A percentile compares a stretch with the other conserved stretches of the same genome.
These are phyloP conservation scores for Cydia pomonella DNA, from an alignment of 1,140 invertebrate genomes.

Conservation along the genomic window DNA sequence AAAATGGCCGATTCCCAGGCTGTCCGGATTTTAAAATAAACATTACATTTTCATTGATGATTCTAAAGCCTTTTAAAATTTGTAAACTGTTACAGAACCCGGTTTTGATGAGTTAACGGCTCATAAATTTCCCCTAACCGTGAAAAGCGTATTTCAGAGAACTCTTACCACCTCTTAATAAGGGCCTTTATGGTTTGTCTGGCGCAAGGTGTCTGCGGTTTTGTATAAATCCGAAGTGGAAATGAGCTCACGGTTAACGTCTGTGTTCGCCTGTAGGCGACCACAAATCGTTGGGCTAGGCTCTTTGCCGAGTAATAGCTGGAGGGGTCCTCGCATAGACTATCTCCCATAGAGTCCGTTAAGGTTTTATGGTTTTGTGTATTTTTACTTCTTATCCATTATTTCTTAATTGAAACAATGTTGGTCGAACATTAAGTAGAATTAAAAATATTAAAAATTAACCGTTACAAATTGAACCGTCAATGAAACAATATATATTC, in stretches of 20 bases:
- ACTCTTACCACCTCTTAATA: neutral
- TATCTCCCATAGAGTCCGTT: neutral
- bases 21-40: no score
- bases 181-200: constrained; percentile 11
- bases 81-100: constrained; percentile 31
- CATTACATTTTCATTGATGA: neutral
- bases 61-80: neutral
- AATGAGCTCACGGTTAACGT: constrained; percentile 63
- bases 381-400: no score
- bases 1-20: no score
- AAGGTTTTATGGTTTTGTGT: no score
- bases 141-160: neutral
- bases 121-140: constrained; percentile 40
- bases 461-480: no score
- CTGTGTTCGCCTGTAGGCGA: constrained; percentile 53
- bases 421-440: no score
- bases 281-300: constrained; percentile 58
- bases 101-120: constrained; percentile 47
- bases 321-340: neutral
- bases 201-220: constrained; percentile 62
- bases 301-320: constrained; percentile 53
- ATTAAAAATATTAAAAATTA: no score
- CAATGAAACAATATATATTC: no score
- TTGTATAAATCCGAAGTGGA: constrained; percentile 63
- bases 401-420: no score